These are phyloP conservation scores for Octomys mimax DNA, from an alignment of 2,797 vertebrate genomes.

Conservation along the genomic window DNA sequence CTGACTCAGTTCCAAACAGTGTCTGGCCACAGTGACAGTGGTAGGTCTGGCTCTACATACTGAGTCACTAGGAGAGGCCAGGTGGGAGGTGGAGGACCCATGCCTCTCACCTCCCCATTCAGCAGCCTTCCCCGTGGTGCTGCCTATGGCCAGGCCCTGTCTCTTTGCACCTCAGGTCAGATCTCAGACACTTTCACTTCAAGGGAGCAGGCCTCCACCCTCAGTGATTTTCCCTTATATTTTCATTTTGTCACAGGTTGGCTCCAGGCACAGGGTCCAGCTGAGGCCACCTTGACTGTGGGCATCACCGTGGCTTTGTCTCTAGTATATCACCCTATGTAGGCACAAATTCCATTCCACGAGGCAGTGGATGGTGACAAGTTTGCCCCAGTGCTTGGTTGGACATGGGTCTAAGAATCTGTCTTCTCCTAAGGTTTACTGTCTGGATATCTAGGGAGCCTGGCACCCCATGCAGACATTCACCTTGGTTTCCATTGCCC, in stretches of 20 bases:
- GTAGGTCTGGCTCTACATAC: not conserved
- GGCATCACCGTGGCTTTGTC: too few relatives aligned
- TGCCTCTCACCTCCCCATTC: too few relatives aligned
- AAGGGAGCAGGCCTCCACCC: not conserved
- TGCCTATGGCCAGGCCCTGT: not conserved
- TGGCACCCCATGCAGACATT: not conserved
- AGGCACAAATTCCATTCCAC: not conserved
- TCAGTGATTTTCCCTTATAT: not conserved
- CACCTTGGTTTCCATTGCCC: too few relatives aligned
- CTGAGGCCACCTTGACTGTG: too few relatives aligned
- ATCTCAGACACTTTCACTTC: not conserved
- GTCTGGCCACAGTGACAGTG: not conserved
- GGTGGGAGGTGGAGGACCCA: too few relatives aligned
- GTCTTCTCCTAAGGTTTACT: not conserved
- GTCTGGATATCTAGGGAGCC: not conserved
- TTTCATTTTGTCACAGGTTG: not conserved
- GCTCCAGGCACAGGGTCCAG: too few relatives aligned
- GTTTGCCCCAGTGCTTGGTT: not conserved
- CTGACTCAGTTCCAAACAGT: not conserved
- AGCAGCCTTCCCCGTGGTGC: not conserved
- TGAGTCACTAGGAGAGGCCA: too few relatives aligned
- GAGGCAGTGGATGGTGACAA: rapidly evolving
- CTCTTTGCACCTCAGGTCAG: not conserved
- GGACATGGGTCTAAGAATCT: rapidly evolving
- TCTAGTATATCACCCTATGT: not conserved